Base-by-base conservation (phyloP, 2,888 invertebrate species). In the Tenthredo livida region DNA sequence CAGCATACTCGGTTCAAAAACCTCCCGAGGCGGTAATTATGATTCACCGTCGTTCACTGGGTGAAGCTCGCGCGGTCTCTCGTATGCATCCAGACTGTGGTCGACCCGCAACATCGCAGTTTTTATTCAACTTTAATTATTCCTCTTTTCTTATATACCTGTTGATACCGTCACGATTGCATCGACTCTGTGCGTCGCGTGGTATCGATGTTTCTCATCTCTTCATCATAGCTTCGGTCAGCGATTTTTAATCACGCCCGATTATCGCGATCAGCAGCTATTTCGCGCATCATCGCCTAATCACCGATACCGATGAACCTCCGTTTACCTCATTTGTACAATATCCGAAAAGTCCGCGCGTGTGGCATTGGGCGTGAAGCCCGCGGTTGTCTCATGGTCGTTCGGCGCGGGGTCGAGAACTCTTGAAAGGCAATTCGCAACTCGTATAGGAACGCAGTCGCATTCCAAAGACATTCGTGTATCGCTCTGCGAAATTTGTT, bases 41-140 rank as follows among this genome's bases (percentile, higher is more conserved):
- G 83, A 83, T 65, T 83, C 83, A 83, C 65, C 67, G 47, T 17
- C 75, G 17, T 77, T 77, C 75, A 77, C 50, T 77, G 75, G 75
- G 75, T 77, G 75, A 77, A 77, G 29, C 77, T 54, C 77, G n/a
- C 50, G 29, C 50, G 77, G 72, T 73, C 43, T 10, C 40, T 15
- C 43, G 40, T 43, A 73, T 73, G 72, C 72, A 17, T 50, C 33
- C 50, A 54, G 50, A 77, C 54, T 33, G 29, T n/a, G 17, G 77
- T 29, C 50, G 54, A n/a, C 33, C 29, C 7, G n/a, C n/a, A 7
- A 21, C 50, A 12, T 43, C 43, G 15, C 77, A 17, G 7, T 72
- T 33, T n/a, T 72, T 73, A 37, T 21, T 73, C 40, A n/a, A 17
- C 17, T 40, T 73, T n/a, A 3, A 47, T 47, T 47, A 47, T 47